Evolutionary conservation across 2,113 vertebrate genomes (phyloP).

Genomic region (Protobothrops flavoviridis): DNA sequence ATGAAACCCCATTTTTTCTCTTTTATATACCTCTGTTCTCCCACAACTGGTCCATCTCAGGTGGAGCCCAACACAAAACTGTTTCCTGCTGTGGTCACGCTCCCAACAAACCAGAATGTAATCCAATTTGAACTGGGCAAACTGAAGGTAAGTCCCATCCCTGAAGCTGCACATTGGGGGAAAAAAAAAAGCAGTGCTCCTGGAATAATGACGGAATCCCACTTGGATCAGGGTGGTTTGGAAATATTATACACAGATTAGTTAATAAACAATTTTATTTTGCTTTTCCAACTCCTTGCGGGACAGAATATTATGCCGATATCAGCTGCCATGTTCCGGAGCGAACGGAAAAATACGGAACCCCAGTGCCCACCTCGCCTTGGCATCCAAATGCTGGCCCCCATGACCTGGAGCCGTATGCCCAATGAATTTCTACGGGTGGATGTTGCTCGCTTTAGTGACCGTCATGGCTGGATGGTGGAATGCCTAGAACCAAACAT

Average conservation of each 20-base stretch:
- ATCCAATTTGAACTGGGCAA: conserved; percentile 92
- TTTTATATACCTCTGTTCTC: neutral
- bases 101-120: conserved; percentile 87
- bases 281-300: rapidly evolving
- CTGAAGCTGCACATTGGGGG: neutral
- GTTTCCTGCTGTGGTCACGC: conserved; percentile 86
- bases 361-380: conserved; percentile 89
- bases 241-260: neutral
- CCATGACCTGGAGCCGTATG: conserved; percentile 93
- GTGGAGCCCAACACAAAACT: conserved; percentile 96
- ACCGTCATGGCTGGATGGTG: conserved; percentile 87
- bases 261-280: neutral
- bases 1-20: neutral
- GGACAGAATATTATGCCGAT: conserved; percentile 94
- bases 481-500: conserved; percentile 84
- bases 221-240: neutral
- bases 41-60: conserved; percentile 56
- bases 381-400: conserved; percentile 84
- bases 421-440: conserved; percentile 84
- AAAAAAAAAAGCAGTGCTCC: neutral
- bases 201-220: neutral
- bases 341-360: conserved; percentile 85
- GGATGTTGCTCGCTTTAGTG: conserved; percentile 75
- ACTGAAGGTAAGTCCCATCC: conserved; percentile 77
- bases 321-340: conserved; percentile 94